phyloP scores from a whole-genome alignment of 2,113 vertebrate species.

The Pelecanoides urinatrix region DNA sequence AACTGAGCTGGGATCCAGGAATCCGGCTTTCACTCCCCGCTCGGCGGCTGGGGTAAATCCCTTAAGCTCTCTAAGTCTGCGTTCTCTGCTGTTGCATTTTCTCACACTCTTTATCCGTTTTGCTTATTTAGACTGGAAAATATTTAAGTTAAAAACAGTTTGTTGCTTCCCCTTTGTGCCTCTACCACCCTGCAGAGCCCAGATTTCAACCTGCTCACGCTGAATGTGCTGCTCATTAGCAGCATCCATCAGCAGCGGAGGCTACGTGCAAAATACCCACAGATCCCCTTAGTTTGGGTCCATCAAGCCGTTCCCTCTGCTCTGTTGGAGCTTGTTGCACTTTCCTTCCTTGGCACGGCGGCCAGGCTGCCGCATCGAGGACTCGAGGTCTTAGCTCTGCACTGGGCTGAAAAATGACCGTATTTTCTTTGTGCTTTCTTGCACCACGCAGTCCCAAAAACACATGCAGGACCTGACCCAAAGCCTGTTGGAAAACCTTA shows the following conservation, averaged over 20 bases:
- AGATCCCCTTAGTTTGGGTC: background rate
- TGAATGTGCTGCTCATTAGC: background rate
- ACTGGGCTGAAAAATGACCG: accelerated
- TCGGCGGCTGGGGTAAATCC: background rate
- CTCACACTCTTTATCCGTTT: background rate
- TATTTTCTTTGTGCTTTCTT: background rate
- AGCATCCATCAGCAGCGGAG: background rate
- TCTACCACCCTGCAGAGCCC: background rate
- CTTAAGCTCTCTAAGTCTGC: background rate
- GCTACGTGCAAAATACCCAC: background rate
- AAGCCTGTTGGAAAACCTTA: background rate
- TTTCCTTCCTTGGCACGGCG: background rate
- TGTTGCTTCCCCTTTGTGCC: background rate
- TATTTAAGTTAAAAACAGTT: background rate
- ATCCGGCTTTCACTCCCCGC: background rate
- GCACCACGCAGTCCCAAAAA: background rate
- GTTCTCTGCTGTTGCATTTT: background rate
- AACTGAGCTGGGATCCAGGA: background rate
- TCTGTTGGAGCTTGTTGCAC: accelerated
- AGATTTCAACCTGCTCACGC: background rate
- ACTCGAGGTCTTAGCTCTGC: background rate
- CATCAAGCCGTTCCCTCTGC: background rate
- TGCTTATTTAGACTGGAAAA: background rate
- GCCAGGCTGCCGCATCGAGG: background rate
- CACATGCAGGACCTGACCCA: background rate